A percentile compares a stretch with the other conserved stretches of the same genome.
Conservation (phyloP, 2,888 invertebrate species). For the Thecophora atra region DNA sequence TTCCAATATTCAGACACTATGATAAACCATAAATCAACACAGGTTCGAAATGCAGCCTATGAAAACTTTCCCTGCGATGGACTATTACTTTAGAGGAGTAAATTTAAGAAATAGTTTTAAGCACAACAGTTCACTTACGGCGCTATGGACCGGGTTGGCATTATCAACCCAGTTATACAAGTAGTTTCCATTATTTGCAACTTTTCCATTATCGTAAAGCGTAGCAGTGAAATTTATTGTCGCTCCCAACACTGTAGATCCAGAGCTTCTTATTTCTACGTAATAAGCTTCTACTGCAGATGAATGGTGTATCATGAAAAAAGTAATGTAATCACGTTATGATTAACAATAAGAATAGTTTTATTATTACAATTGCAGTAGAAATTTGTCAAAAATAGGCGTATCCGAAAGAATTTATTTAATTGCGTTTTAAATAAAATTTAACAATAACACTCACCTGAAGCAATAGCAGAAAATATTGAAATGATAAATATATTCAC, state of each 20-base stretch:
- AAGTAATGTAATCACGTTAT: not conserved
- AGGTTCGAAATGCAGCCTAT: too few species aligned
- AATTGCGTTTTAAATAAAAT: conserved; percentile 4
- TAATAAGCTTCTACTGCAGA: conserved; percentile 55
- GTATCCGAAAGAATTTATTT: not conserved
- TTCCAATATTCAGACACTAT: too few species aligned
- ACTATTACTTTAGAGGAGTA: too few species aligned
- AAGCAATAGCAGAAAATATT: conserved; percentile 21
- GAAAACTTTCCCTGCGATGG: too few species aligned
- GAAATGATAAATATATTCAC: conserved; percentile 20
- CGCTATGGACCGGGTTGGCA: conserved; percentile 54
- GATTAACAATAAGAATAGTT: not conserved
- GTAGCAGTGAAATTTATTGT: conserved; percentile 72
- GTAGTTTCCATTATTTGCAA: conserved; percentile 67
- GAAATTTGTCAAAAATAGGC: conserved; percentile 5
- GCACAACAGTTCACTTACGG: conserved; percentile 52
- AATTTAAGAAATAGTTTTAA: too few species aligned
- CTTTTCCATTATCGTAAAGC: conserved; percentile 51
- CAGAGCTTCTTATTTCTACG: conserved; percentile 71
- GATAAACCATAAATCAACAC: too few species aligned
- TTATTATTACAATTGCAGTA: not conserved
- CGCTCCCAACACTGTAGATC: conserved; percentile 78
- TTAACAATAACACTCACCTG: conserved; percentile 20
- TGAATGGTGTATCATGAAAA: conserved; percentile 6
- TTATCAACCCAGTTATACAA: conserved; percentile 72